Evolutionary conservation across 2,888 invertebrate genomes (phyloP).

Genomic region (Incurvaria masculella): DNA sequence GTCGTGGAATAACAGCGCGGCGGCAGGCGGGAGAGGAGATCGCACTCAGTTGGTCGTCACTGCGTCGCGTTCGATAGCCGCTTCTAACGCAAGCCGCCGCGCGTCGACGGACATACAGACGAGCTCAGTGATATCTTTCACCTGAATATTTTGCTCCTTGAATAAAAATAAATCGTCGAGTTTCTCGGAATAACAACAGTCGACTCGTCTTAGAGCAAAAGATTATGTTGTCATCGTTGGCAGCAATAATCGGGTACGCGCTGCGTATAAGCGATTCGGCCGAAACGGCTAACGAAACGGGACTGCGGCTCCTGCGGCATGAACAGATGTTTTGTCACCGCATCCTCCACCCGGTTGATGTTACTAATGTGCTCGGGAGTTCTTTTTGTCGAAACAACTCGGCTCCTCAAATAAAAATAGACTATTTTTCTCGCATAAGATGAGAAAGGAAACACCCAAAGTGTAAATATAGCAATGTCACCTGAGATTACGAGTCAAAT

Average conservation of each 20-base stretch:
- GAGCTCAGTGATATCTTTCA: conserved; percentile 49
- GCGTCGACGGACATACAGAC: conserved; percentile 47
- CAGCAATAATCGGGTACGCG: conserved; percentile 41
- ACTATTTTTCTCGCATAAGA: conserved; percentile 30
- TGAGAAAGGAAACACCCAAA: conserved; percentile 22
- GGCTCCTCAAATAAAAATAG: conserved; percentile 24
- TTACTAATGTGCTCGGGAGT: conserved; percentile 24
- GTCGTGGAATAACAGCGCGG: neutral
- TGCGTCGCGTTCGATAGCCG: conserved; percentile 33
- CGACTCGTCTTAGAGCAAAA: conserved; percentile 47
- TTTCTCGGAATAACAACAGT: conserved; percentile 53
- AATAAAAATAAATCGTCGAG: conserved; percentile 51
- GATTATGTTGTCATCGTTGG: conserved; percentile 53
- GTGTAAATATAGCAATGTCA: conserved; percentile 50
- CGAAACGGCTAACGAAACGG: conserved; percentile 22
- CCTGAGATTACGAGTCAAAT: conserved; percentile 49
- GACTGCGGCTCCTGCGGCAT: conserved; percentile 1
- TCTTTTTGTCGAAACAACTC: conserved; percentile 29
- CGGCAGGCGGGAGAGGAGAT: neutral
- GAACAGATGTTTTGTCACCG: conserved; percentile 45
- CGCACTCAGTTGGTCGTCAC: too few relatives aligned
- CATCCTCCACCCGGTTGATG: conserved; percentile 21
- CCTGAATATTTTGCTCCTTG: conserved; percentile 54
- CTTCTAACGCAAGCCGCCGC: conserved; percentile 39
- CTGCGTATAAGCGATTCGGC: conserved; percentile 36